phyloP scores from a whole-genome alignment of 1,140 invertebrate species.

The Panagrolaimus sp. region DNA sequence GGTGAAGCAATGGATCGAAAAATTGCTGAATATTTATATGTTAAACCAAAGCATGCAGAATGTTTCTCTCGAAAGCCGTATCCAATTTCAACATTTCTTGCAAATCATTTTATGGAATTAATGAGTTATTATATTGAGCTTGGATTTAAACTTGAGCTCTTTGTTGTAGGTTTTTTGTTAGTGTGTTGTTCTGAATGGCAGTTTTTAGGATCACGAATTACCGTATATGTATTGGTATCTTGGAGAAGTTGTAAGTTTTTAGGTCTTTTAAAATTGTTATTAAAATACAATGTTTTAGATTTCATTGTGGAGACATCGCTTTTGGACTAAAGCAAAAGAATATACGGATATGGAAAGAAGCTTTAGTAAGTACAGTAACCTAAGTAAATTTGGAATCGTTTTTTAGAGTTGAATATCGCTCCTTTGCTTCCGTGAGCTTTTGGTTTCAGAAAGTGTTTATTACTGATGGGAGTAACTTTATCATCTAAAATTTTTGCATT shows the following conservation, averaged over 20 bases:
- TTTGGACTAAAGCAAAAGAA: neutral
- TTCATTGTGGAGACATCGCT: neutral
- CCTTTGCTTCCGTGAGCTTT: too few relatives aligned
- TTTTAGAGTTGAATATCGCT: too few relatives aligned
- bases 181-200: too few relatives aligned
- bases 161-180: neutral
- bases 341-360: neutral
- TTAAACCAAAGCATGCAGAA: neutral
- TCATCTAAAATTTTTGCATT: too few relatives aligned
- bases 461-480: too few relatives aligned
- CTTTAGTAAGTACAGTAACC: neutral
- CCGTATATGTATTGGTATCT: slow-evolving; percentile 3
- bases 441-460: too few relatives aligned
- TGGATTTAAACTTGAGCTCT: neutral
- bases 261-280: too few relatives aligned
- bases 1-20: neutral
- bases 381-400: too few relatives aligned
- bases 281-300: too few relatives aligned
- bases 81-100: neutral
- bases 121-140: slow-evolving; percentile 1
- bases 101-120: neutral
- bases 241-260: neutral
- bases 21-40: neutral
- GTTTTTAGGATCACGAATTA: neutral
- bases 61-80: neutral